Percentiles rank a stretch among this genome's conserved stretches.
phyloP scores from a whole-genome alignment of 2,113 vertebrate species.

The Oplegnathus fasciatus region DNA sequence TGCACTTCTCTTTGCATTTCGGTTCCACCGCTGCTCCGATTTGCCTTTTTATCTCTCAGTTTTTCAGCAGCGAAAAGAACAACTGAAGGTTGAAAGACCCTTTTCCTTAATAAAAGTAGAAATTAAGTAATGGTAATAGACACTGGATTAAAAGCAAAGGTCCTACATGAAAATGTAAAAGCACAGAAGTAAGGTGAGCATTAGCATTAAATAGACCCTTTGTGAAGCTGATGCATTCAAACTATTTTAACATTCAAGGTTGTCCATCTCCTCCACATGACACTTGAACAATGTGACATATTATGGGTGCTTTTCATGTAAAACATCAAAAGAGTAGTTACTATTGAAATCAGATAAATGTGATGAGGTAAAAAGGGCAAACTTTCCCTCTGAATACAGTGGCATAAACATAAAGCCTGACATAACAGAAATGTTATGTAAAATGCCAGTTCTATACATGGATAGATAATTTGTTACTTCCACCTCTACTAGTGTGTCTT shows the following conservation, averaged over 20 bases:
- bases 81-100: slow-evolving; percentile 3
- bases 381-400: background rate
- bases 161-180: background rate
- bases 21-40: background rate
- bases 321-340: background rate
- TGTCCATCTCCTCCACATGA: background rate
- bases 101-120: slow-evolving; percentile 1
- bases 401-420: background rate
- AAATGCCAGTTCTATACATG: background rate
- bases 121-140: slow-evolving; percentile 6
- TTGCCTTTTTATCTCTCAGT: slow-evolving; percentile 24
- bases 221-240: background rate
- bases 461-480: background rate
- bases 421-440: background rate
- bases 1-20: slow-evolving; percentile 44
- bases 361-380: background rate
- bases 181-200: background rate
- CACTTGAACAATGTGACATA: background rate
- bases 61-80: background rate
- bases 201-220: background rate
- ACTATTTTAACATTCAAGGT: background rate
- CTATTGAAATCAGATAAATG: background rate
- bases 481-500: background rate
- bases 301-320: background rate
- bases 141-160: slow-evolving; percentile 5